Evolutionary conservation across 2,888 invertebrate species (phyloP), one percentile per base, ranked within the genome.

Genomic region (Halocaridina rubra): DNA sequence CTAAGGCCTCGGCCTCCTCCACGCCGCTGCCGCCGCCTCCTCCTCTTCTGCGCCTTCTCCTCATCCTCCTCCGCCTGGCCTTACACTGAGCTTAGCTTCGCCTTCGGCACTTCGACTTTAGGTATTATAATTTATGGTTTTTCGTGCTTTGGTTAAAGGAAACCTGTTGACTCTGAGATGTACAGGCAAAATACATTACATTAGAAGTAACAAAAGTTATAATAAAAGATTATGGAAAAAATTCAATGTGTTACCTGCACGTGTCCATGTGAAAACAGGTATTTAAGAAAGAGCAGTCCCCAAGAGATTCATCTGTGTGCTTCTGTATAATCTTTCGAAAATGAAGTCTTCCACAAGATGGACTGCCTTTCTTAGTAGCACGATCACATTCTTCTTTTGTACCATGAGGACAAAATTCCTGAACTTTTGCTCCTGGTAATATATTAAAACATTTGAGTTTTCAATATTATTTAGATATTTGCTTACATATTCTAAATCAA

Each of bases 181-280:
- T n/a, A n/a, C n/a, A n/a, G n/a, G n/a, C n/a, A n/a, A n/a, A n/a
- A n/a, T n/a, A n/a, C n/a, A n/a, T n/a, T n/a, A n/a, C n/a, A n/a
- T n/a, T n/a, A n/a, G n/a, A n/a, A n/a, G n/a, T n/a, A n/a, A n/a
- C n/a, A n/a, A n/a, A n/a, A n/a, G n/a, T n/a, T n/a, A n/a, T n/a
- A n/a, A n/a, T n/a, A n/a, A n/a, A n/a, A n/a, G n/a, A n/a, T n/a
- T n/a, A n/a, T n/a, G n/a, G n/a, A n/a, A n/a, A n/a, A n/a, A n/a
- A n/a, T n/a, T n/a, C n/a, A n/a, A n/a, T n/a, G n/a, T n/a, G n/a
- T n/a, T 90, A 95, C 94, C 98, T 98, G 94, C 98, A 99, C 57
- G 96, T 97, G 89, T 98, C 98, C 98, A 99, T 98, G 90, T 99
- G 98, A 90, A 99, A 99, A 91, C 98, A 99, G 0, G 98, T 99